Percentiles rank a stretch among this genome's conserved stretches.
Conservation (phyloP, 2,888 invertebrate species). For the Drosophila meridiana region DNA sequence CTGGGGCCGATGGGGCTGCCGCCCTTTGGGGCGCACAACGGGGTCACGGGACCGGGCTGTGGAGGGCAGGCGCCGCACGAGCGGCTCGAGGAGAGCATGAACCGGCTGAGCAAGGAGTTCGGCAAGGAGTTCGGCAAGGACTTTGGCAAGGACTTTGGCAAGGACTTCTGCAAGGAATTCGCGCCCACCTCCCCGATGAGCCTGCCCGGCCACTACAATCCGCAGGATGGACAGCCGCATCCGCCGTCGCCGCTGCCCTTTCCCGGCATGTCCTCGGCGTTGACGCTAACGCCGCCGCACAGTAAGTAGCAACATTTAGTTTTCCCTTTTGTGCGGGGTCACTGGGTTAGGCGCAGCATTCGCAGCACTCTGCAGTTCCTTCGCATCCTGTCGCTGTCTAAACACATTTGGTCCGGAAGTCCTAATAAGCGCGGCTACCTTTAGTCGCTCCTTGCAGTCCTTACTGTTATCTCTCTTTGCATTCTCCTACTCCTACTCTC, state of each 20-base stretch:
- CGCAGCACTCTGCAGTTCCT: constrained; percentile 14
- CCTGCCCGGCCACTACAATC: constrained; percentile 84
- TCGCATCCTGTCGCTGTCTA: constrained; percentile 31
- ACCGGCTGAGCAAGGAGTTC: constrained; percentile 84
- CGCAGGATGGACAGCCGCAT: constrained; percentile 85
- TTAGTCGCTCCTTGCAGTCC: not conserved
- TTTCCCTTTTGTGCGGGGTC: constrained; percentile 38
- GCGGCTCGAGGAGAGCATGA: constrained; percentile 84
- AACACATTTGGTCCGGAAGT: constrained; percentile 37
- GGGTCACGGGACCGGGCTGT: constrained; percentile 51
- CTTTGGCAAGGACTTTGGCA: constrained; percentile 57
- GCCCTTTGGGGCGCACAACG: constrained; percentile 67
- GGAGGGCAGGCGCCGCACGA: constrained; percentile 82
- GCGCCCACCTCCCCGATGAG: constrained; percentile 85
- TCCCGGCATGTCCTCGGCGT: constrained; percentile 87
- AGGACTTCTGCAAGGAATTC: constrained; percentile 66
- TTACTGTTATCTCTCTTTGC: not conserved
- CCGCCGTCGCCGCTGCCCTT: constrained; percentile 89
- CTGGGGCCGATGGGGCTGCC: constrained; percentile 83
- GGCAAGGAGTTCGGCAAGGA: constrained; percentile 82
- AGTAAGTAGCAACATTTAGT: constrained; percentile 86
- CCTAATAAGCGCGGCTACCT: constrained; percentile 25
- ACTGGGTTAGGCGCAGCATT: constrained; percentile 55
- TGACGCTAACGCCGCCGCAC: constrained; percentile 93
- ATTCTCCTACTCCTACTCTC: not conserved